Conservation (phyloP, 2,888 invertebrate species). For the Yponomeuta plumbellus region DNA sequence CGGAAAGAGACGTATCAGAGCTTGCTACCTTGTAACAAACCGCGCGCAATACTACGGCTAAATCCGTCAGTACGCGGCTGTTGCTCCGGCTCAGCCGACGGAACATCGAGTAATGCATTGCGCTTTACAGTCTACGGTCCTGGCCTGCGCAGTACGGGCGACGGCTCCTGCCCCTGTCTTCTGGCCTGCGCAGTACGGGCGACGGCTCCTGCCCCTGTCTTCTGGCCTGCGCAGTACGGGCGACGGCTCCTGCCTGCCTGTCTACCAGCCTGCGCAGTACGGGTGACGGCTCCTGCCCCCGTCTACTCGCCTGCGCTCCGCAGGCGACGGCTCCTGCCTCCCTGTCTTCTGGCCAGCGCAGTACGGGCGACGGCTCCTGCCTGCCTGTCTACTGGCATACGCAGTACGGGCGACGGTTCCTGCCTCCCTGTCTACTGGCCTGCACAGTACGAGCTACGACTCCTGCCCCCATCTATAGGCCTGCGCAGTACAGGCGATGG, state of each 20-base stretch:
- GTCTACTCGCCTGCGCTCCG: not conserved
- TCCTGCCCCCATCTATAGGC: not conserved
- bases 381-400: too few species aligned
- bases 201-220: not conserved
- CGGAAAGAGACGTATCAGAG: too few species aligned
- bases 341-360: not conserved
- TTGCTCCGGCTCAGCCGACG: too few species aligned
- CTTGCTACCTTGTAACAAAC: too few species aligned
- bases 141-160: too few species aligned
- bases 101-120: too few species aligned
- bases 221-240: not conserved
- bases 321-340: slow-evolving; percentile 3
- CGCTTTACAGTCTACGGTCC: too few species aligned
- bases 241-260: not conserved
- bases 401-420: not conserved
- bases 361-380: not conserved
- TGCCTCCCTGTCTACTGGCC: not conserved
- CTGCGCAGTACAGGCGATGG: not conserved
- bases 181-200: not conserved
- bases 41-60: not conserved
- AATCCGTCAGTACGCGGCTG: not conserved
- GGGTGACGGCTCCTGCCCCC: not conserved
- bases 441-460: not conserved
- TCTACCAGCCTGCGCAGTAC: not conserved
- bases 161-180: not conserved